These are phyloP conservation scores for Ctenoplectra terminalis DNA, from an alignment of 1,140 invertebrate genomes.

Conservation along the genomic window DNA sequence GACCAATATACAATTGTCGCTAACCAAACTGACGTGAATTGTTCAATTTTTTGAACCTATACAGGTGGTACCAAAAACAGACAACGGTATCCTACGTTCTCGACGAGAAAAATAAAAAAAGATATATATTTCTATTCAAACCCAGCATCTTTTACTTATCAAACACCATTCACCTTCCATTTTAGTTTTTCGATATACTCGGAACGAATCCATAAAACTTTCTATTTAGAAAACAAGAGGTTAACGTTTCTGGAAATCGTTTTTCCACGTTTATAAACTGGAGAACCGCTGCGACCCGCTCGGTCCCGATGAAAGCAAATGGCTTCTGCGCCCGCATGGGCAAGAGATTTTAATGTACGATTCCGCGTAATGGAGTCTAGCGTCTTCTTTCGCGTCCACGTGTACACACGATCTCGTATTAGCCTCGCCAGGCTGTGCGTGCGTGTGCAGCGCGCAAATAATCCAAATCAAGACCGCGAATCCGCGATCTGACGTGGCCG, in stretches of 20 bases:
- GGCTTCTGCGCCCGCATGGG: constrained; percentile 40
- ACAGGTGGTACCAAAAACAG: neutral
- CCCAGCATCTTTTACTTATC: no score
- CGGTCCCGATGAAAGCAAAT: constrained; percentile 56
- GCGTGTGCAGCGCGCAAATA: constrained; percentile 51
- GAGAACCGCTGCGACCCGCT: constrained; percentile 54
- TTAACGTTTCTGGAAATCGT: neutral
- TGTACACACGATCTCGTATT: neutral
- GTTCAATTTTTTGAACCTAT: neutral
- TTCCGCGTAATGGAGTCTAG: constrained; percentile 53
- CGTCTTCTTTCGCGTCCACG: constrained; percentile 9
- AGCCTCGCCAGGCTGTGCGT: neutral
- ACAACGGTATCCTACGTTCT: no score
- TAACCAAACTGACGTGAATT: no score
- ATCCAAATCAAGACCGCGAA: constrained; percentile 62
- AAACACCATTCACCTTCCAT: neutral
- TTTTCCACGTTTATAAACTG: neutral
- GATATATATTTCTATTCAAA: no score
- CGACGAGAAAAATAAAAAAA: no score
- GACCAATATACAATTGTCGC: no score
- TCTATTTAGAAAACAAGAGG: neutral
- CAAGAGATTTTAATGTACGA: constrained; percentile 57
- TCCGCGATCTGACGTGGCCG: constrained; percentile 48
- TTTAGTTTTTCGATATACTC: neutral
- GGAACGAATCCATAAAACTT: neutral